Evolutionary conservation across 2,113 vertebrate species (phyloP).

Genomic region (Phaethon lepturus): DNA sequence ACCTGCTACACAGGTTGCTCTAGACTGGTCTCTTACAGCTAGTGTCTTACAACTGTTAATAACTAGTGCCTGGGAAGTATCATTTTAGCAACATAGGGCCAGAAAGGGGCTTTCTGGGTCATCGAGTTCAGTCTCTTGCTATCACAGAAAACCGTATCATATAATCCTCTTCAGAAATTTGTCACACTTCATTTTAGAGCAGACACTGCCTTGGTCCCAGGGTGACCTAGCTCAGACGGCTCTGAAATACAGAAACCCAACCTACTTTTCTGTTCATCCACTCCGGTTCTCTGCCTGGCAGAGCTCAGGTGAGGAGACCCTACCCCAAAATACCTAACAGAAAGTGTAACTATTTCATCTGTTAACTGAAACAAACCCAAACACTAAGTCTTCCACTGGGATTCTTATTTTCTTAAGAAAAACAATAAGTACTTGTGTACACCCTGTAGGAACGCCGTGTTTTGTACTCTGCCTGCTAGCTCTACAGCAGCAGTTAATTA

Average conservation of each 20-base stretch:
- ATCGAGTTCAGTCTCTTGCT: not conserved
- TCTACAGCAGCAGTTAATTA: slow-evolving; percentile 74
- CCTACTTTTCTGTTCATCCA: not conserved
- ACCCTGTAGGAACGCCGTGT: slow-evolving; percentile 58
- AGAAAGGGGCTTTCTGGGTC: not conserved
- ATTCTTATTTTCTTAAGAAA: slow-evolving; percentile 35
- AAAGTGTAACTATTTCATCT: not conserved
- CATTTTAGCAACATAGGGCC: not conserved
- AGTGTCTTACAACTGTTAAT: not conserved
- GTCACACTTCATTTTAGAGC: slow-evolving; percentile 16
- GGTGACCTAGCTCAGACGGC: not conserved
- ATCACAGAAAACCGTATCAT: not conserved
- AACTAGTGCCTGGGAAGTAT: not conserved
- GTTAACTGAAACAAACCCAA: slow-evolving; percentile 25
- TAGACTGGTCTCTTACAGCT: not conserved
- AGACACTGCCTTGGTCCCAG: not conserved
- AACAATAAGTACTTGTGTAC: slow-evolving; percentile 66
- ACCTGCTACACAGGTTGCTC: not conserved
- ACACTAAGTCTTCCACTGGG: slow-evolving; percentile 38
- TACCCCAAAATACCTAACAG: not conserved
- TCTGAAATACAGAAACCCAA: not conserved
- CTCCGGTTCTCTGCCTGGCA: not conserved
- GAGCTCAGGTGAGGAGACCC: not conserved
- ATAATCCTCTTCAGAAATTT: slow-evolving; percentile 41
- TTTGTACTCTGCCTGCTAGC: slow-evolving; percentile 66